Evolutionary conservation across 2,888 invertebrate genomes (phyloP), one percentile per base, ranked within the genome.

Genomic region (Papilio gigon): DNA sequence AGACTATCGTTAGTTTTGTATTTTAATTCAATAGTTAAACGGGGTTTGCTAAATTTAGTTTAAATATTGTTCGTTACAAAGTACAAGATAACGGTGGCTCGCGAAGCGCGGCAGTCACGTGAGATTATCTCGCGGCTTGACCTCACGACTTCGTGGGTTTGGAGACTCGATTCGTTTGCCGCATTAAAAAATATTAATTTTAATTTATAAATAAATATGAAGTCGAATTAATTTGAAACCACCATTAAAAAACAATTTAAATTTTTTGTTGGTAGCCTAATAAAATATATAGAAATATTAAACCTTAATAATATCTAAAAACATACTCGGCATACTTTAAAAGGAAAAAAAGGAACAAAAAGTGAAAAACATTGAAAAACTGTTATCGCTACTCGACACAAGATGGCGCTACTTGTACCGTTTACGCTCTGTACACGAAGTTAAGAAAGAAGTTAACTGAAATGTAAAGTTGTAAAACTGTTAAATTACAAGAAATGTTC

Each of bases 321-420:
- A 9, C 4, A n/a, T 40, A 6, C 6, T 2, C n/a, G 4, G n/a
- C n/a, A 12, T 9, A 47, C 1, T 47, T 22, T 8, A 6, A 47
- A 50, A 25, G 25, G 4, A 17, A 20, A 17, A 25, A n/a, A n/a
- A n/a, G n/a, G n/a, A n/a, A n/a, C n/a, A n/a, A n/a, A n/a, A n/a
- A n/a, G n/a, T n/a, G n/a, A n/a, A n/a, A n/a, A n/a, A n/a, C 14
- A 27, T 6, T 60, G 60, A 68, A 65, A 63, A 60, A 20, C 33
- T 67, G 72, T 70, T 82, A 71, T 56, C 64, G 85, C 91, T 88
- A 89, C 84, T 82, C 86, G 75, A 64, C 79, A 75, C 76, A 78
- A 90, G 91, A 87, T 90, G 90, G 87, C 89, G 85, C 62, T 73
- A 80, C 71, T 1, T 5, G 83, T 79, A 56, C 27, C 77, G 47